Evolutionary conservation across 2,888 invertebrate genomes (phyloP).

Genomic region (Gastracanthus pulcherrimus): DNA sequence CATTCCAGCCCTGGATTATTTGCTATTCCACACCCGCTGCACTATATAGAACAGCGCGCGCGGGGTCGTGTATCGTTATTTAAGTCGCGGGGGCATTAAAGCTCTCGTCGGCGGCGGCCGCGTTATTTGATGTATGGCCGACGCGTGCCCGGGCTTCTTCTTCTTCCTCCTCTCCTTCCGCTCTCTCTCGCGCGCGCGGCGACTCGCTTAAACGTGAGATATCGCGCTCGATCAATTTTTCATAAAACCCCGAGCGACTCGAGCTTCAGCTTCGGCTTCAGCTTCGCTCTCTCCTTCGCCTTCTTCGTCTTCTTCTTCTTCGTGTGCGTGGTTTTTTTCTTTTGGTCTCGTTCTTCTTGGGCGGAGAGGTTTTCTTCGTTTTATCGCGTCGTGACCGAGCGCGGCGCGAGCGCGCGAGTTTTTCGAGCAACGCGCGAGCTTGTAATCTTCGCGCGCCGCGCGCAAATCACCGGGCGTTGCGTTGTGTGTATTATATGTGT

Average conservation of each 20-base stretch:
- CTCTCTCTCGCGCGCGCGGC: slow-evolving; percentile 17
- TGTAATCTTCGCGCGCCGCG: slow-evolving; percentile 54
- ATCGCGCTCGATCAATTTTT: slow-evolving; percentile 72
- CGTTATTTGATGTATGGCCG: slow-evolving; percentile 74
- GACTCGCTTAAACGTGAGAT: slow-evolving; percentile 74
- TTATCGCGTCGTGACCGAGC: slow-evolving; percentile 18
- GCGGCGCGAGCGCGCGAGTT: not conserved
- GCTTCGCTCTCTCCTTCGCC: slow-evolving; percentile 32
- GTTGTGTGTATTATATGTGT: not conserved
- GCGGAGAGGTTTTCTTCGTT: slow-evolving; percentile 7
- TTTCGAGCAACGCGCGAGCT: slow-evolving; percentile 15
- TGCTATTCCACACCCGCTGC: slow-evolving; percentile 30
- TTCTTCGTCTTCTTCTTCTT: not conserved
- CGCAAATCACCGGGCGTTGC: slow-evolving; percentile 52
- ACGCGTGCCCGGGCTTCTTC: slow-evolving; percentile 76
- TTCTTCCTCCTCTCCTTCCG: too few relatives aligned
- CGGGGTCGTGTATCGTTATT: slow-evolving; percentile 74
- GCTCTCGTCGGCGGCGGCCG: slow-evolving; percentile 59
- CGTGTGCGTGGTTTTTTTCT: too few relatives aligned
- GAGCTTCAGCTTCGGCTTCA: slow-evolving; percentile 22
- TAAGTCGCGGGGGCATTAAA: slow-evolving; percentile 75
- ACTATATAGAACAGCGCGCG: too few relatives aligned
- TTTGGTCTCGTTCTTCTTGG: not conserved
- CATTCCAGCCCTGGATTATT: slow-evolving; percentile 36
- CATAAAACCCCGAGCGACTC: slow-evolving; percentile 65